Evolutionary conservation across 2,113 vertebrate genomes (phyloP).

Genomic region (Platichthys stellatus): DNA sequence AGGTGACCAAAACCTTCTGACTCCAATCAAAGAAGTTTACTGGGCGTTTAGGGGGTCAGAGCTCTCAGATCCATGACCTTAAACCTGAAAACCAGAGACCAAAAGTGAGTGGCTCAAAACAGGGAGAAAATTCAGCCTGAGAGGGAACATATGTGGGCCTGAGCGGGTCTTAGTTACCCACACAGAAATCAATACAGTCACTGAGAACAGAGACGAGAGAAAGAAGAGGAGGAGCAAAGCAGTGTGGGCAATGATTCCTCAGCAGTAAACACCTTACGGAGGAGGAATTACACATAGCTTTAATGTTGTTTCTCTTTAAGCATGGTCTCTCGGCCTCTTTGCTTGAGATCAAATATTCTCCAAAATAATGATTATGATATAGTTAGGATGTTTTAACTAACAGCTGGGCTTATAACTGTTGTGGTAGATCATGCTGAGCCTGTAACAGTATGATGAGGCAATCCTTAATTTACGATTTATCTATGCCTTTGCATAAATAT

Average conservation of each 20-base stretch:
- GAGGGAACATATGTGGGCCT: slow-evolving; percentile 28
- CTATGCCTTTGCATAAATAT: slow-evolving; percentile 45
- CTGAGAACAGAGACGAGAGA: slow-evolving; percentile 34
- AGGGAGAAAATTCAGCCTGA: slow-evolving; percentile 19
- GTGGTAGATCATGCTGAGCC: background rate
- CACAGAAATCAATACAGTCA: slow-evolving; percentile 64
- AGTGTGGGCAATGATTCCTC: slow-evolving; percentile 53
- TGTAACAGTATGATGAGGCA: background rate
- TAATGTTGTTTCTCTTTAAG: background rate
- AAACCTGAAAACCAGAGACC: background rate
- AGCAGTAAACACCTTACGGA: slow-evolving; percentile 36
- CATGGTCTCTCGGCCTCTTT: background rate
- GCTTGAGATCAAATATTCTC: slow-evolving; percentile 15
- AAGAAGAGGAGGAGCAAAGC: slow-evolving; percentile 31
- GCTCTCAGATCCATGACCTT: background rate
- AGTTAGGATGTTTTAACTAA: slow-evolving; percentile 24
- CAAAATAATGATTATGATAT: background rate
- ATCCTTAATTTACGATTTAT: slow-evolving; percentile 29
- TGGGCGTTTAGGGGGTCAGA: slow-evolving; percentile 11
- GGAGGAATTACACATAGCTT: slow-evolving; percentile 29
- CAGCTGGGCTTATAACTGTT: background rate
- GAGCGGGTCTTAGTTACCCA: slow-evolving; percentile 54
- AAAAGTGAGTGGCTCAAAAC: slow-evolving; percentile 8
- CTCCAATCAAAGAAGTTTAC: slow-evolving; percentile 10
- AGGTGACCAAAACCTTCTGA: background rate